These are phyloP conservation scores for Suricata suricatta DNA, from an alignment of 2,113 vertebrate species.

Conservation along the genomic window DNA sequence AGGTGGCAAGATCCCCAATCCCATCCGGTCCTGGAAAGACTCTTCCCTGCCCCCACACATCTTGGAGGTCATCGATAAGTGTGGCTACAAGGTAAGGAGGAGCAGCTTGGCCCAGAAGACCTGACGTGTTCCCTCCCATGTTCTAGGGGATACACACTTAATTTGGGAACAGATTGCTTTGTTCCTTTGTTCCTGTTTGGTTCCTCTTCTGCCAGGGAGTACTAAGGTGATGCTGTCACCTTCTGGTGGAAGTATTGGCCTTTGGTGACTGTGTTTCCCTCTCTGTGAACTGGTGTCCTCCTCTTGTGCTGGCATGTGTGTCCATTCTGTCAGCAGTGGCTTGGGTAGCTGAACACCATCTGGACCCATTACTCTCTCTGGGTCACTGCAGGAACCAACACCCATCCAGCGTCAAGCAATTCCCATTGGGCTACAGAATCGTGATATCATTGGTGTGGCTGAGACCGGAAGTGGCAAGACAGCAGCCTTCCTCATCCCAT, in stretches of 20 bases:
- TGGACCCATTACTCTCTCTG: not conserved
- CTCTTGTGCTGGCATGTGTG: not conserved
- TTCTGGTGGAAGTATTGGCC: not conserved
- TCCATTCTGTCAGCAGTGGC: not conserved
- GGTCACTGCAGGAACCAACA: constrained; percentile 91
- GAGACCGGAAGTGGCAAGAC: constrained; percentile 99
- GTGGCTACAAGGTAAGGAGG: constrained; percentile 95
- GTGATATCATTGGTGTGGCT: constrained; percentile 98
- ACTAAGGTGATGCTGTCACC: not conserved
- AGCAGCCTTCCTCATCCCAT: constrained; percentile 96
- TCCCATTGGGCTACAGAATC: constrained; percentile 98
- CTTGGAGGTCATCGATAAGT: constrained; percentile 98
- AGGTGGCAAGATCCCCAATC: constrained; percentile 98
- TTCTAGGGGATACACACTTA: not conserved
- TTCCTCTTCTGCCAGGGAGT: not conserved
- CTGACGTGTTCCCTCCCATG: not conserved
- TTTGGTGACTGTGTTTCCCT: not conserved
- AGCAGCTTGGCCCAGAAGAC: not conserved
- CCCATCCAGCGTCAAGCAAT: constrained; percentile 99
- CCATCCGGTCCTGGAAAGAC: constrained; percentile 99
- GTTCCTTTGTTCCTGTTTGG: not conserved
- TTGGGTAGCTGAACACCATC: not conserved
- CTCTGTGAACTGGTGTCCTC: not conserved
- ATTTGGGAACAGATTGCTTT: not conserved
- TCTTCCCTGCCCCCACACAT: constrained; percentile 95